These are phyloP conservation scores for cat (Felis catus) DNA, from an alignment of 2,113 vertebrate genomes.

Conservation along the genomic window F.catus_Fca126_mat1.0 CM031425.1:52752501-52753000, in stretches of 20 bases:
- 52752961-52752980: neutral
- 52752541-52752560: neutral
- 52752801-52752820: neutral
- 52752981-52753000: neutral
- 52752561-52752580: neutral
- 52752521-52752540: too few species aligned
- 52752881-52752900: neutral
- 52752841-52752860: neutral
- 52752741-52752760: neutral
- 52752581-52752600: neutral
- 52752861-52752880: neutral
- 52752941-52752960: neutral
- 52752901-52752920: conserved; percentile 7
- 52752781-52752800: neutral
- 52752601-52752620: conserved; percentile 25
- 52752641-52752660: conserved; percentile 42
- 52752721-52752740: neutral
- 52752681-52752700: neutral
- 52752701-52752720: conserved; percentile 15
- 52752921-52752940: neutral
- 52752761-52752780: neutral
- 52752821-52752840: neutral
- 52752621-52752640: conserved; percentile 39
- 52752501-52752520: too few species aligned
- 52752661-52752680: conserved; percentile 43